Base-by-base conservation (phyloP, 2,113 vertebrate species). In the Galbula dea region DNA sequence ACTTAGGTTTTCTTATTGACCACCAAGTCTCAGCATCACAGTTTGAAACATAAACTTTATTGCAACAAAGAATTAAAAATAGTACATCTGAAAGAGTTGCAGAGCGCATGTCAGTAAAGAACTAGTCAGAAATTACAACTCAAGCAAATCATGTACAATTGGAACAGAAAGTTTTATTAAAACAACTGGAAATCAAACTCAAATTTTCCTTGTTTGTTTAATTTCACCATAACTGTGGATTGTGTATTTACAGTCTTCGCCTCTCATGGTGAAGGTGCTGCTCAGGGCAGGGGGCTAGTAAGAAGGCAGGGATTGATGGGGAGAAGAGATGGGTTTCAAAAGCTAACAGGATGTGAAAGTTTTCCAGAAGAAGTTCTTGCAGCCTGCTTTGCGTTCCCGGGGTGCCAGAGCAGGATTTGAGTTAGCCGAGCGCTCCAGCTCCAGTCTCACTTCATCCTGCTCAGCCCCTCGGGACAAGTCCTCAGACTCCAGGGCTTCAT, bases 341-440 rank as follows among this genome's bases (percentile, higher is more conserved):
- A 96, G 97, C 98, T 99, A 99, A 97, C 99, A 99, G 93, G 99
- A 99, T 49, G 99, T 99, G 98, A 99, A 99, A 11, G 99, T 99
- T 98, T 99, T 99, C 99, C 99, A 99, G 98, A 99, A 99, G 98
- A 99, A 99, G 96, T 99, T 99, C 98, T 99, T 99, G 98, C 99
- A 99, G 67, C 99, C 99, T 0, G 99, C 99, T 97, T 99, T 99
- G 93, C 99, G 98, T 97, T 99, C 99, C 48, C 99, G 98, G 39
- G 99, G 98, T 8, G 98, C 98, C 92, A 99, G 97, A 63, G 98
- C 98, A 0, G 98, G 98, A 79, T 98, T 98, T 34, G 97, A 97
- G 88, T 98, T 98, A 57, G 98, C 98, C 15, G 98, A 98, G 48
- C 99, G 97, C 93, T 99, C 99, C 94, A 99, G 97, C 68, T 99